Evolutionary conservation across 1,140 invertebrate species (phyloP), one percentile per base, ranked within the genome.

Genomic region (Formica exsecta): DNA sequence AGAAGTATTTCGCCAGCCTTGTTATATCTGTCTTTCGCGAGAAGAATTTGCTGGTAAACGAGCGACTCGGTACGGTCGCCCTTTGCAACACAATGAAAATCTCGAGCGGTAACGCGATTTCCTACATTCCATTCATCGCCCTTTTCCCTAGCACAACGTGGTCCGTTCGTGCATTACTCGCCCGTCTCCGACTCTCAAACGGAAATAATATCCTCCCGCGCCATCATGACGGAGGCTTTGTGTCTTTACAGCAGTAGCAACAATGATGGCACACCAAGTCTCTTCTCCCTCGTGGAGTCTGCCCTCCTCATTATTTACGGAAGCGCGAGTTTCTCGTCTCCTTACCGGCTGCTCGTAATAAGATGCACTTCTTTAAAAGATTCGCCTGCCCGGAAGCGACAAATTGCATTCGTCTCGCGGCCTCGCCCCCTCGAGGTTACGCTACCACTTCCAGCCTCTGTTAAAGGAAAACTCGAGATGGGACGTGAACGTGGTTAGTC

Each of bases 291-390:
- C 29, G 59, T 59, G 57, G 38, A 19, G 65, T 44, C 73, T 74
- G 77, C 29, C 65, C 84, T 51, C 62, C 74, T 91, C 90, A 88
- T 91, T 91, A 91, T 90, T 90, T 86, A 91, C 86, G 89, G 89
- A 66, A 80, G 87, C 89, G 84, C 66, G 90, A 88, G 85, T 85
- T 81, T 76, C 87, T 91, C 85, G 84, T 89, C 89, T 90, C 64
- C 70, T 76, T 70, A 79, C 87, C 41, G 71, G 73, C 75, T 74
- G 51, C 61, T 74, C 48, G 86, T 91, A 90, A 91, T 90, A 90
- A 90, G 89, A 91, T 89, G 89, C 89, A 74, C 90, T 91, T 88
- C 84, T 91, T 90, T 88, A 90, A 88, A 91, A 81, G 87, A 90
- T 86, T 75, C 80, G 84, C 51, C 83, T 85, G 62, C 66, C 83